Base-by-base conservation (phyloP, 2,888 invertebrate genomes). In the Stratiomys singularior region DNA sequence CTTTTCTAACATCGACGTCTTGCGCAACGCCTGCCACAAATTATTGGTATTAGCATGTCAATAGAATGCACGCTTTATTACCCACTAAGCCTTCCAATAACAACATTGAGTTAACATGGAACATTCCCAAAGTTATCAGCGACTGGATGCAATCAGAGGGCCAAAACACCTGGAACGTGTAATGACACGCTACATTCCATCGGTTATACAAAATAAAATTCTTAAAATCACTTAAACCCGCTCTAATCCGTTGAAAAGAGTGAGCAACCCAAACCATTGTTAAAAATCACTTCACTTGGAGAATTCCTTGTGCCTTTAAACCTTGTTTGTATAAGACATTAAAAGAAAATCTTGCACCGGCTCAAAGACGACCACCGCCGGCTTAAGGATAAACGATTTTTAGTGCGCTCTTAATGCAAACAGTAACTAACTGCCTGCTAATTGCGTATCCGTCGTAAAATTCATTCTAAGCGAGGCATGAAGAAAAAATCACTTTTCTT, bases 301-400 rank as follows among this genome's bases (percentile, higher is more conserved):
- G 18, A 23, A 46, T n/a, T 67, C 44, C 67, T 44, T 44, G 13
- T 18, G 44, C 46, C 23, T 60, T 44, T 37, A 67, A 67, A 1
- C 44, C 67, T 67, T 67, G 13, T 44, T 44, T 37, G 44, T 21
- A 13, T 11, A 44, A 21, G 21, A 64, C n/a, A n/a, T n/a, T n/a
- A 52, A 5, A 37, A 52, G 7, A 3, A 30, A 64, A 30, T 64
- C 21, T 27, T 18, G 11, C 67, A 71, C 71, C 47, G 71, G 13
- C 47, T 47, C 27, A 23, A 27, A 46, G 25, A 23, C 21, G 11
- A 67, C n/a, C 25, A 71, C 47, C 52, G 18, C 71, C 47, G 47
- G 52, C 71, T 25, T 64, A 71, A 23, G 71, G 71, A 71, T 28
- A 71, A 71, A 71, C n/a, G 47, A 46, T 52, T 47, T 71, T 47